These are phyloP conservation scores for Epinephelus moara DNA, from an alignment of 2,113 vertebrate genomes.

Conservation along the genomic window DNA sequence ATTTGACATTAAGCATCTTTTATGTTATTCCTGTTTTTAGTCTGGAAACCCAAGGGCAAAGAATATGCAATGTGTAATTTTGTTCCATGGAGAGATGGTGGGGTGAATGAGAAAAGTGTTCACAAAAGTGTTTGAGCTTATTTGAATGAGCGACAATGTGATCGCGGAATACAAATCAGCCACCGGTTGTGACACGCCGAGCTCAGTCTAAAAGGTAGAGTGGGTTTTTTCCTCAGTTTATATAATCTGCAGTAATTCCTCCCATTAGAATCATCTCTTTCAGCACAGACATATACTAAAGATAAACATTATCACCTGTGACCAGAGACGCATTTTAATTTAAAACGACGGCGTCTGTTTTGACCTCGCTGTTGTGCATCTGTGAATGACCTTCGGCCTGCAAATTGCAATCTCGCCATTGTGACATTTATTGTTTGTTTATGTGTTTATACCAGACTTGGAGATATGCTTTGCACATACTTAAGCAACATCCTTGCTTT, in stretches of 20 bases:
- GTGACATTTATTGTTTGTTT: conserved; percentile 34
- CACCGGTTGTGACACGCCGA: conserved; percentile 34
- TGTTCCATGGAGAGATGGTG: conserved; percentile 38
- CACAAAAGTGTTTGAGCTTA: conserved; percentile 62
- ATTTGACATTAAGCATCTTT: conserved; percentile 81
- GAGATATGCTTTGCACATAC: not conserved
- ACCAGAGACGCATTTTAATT: conserved; percentile 32
- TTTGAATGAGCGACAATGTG: conserved; percentile 71
- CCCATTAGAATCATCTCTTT: conserved; percentile 17
- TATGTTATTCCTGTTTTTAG: conserved; percentile 69
- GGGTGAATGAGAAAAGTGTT: conserved; percentile 58
- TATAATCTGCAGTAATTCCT: conserved; percentile 1
- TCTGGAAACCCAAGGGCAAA: conserved; percentile 76
- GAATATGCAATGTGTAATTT: conserved; percentile 72
- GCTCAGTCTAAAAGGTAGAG: conserved; percentile 12
- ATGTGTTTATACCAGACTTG: not conserved
- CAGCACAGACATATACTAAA: conserved; percentile 19
- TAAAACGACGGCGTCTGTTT: conserved; percentile 1
- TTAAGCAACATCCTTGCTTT: not conserved
- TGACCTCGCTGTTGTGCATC: not conserved
- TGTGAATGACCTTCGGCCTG: conserved; percentile 16
- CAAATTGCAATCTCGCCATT: conserved; percentile 10
- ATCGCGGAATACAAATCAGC: conserved; percentile 70
- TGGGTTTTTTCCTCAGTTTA: not conserved
- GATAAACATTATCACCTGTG: conserved; percentile 26